Percentiles rank a stretch among this genome's conserved stretches.
Conservation (phyloP, 2,113 vertebrate species). For the Lathamus discolor region DNA sequence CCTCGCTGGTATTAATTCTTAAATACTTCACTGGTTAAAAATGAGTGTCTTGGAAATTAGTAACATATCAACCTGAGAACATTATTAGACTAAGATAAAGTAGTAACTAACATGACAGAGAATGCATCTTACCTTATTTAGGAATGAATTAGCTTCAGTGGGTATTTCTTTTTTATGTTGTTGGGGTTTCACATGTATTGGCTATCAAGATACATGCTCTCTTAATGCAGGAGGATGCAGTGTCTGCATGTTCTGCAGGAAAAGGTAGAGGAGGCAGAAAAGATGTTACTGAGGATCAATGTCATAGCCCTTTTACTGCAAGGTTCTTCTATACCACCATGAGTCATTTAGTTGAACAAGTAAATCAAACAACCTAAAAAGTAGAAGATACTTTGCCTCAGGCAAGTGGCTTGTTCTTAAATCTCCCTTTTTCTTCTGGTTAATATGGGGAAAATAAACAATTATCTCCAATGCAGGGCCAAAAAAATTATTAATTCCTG, state of each 20-base stretch:
- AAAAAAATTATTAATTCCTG: background rate
- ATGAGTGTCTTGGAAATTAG: background rate
- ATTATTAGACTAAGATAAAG: background rate
- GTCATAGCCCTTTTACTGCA: background rate
- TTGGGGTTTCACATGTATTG: background rate
- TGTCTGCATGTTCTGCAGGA: background rate
- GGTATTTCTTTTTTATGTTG: background rate
- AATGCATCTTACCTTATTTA: background rate
- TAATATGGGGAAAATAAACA: background rate
- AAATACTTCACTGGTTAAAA: conserved; percentile 19
- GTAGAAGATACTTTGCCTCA: background rate
- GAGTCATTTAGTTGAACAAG: background rate
- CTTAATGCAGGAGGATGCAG: background rate
- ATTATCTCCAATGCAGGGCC: background rate
- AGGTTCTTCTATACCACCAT: background rate
- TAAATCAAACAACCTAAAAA: background rate
- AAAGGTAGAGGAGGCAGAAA: background rate
- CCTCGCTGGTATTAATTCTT: conserved; percentile 7
- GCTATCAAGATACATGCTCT: background rate
- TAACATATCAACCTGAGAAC: background rate
- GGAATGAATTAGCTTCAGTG: background rate
- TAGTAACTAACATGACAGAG: background rate
- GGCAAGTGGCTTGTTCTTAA: background rate
- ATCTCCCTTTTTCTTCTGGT: background rate
- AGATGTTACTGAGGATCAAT: background rate